Evolutionary conservation across 2,797 vertebrate genomes (phyloP), one percentile per base, ranked within the genome.

Genomic region (Vespertilio murinus): DNA sequence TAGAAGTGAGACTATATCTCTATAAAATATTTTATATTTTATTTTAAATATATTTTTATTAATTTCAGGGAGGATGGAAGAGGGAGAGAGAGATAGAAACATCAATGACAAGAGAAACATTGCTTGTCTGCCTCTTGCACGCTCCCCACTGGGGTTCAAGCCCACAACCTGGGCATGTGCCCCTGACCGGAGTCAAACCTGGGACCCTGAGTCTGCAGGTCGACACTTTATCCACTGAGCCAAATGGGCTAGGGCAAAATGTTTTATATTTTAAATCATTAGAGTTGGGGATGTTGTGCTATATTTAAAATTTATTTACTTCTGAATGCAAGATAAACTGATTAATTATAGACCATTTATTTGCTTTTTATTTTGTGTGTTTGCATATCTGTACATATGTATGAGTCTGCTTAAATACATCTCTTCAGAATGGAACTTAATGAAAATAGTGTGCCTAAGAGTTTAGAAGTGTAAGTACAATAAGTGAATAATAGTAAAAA

Each of bases 21-120:
- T 81, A 61, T 56, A 71, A 85, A 90, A 79, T 85, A 7, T 42
- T 70, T 79, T 82, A 47, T 47, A 18, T 75, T 88, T 94, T 69
- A 93, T 79, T 88, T 94, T 65, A 92, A 79, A 64, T 87, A 54
- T 54, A 54, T 54, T 54, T 54, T 54, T 23, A 23, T 54, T 54
- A 54, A 54, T 23, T 54, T 54, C 52, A 23, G 52, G 52, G 22
- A 54, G 22, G 20, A 54, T 23, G 52, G 52, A 54, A 54, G 22
- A 54, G 52, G 52, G 22, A 23, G 22, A 54, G 52, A 54, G 52
- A 54, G 52, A 22, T 22, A 10, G 52, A 54, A 54, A 54, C 52
- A 54, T 54, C 52, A 54, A 3, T 54, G 52, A 23, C 23, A 54
- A 54, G 20, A 54, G 52, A 54, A 3, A 54, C 52, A 54, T 54